Evolutionary conservation across 1,140 invertebrate species (phyloP), one percentile per base, ranked within the genome.

Genomic region (Papilio aristodemus): DNA sequence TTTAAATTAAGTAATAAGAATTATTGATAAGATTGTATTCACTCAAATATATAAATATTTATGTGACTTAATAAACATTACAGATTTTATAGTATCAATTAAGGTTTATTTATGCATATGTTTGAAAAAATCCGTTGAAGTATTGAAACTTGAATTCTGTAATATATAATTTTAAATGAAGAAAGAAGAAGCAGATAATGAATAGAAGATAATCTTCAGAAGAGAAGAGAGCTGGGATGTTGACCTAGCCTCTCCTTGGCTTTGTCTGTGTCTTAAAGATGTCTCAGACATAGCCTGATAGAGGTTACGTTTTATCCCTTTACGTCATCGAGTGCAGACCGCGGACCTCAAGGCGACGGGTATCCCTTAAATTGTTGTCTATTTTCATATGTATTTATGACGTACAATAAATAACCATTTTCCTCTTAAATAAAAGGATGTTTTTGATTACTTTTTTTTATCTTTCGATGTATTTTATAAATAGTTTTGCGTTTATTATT

Each of bases 221-320:
- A 38, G 58, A 60, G 36, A 37, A 38, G 58, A 60, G 14, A 27
- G 63, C 38, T 68, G 82, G 85, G 81, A 84, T 74, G 67, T 84
- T 86, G 86, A 91, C 89, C 87, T 91, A 91, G 89, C 89, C 89
- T 91, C 89, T 91, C 87, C 89, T 91, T 89, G 89, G 89, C 89
- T 91, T 91, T 91, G 89, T 91, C 89, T 91, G 89, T 91, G 71
- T 85, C 70, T 79, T 72, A 60, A 57, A 64, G 67, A 81, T 80
- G 67, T 78, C 76, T 91, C 89, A 91, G 89, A 91, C 89, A 91
- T 91, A 91, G 89, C 89, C 89, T 91, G 86, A 87, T 89, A 91
- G 89, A 91, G 89, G 89, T 91, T 91, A 91, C 89, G 89, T 91
- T 90, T 86, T 75, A 70, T 83, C 85, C 87, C 80, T 74, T 78